Evolutionary conservation across 2,797 vertebrate species (phyloP).

Genomic region (Chloroceryle inda): DNA sequence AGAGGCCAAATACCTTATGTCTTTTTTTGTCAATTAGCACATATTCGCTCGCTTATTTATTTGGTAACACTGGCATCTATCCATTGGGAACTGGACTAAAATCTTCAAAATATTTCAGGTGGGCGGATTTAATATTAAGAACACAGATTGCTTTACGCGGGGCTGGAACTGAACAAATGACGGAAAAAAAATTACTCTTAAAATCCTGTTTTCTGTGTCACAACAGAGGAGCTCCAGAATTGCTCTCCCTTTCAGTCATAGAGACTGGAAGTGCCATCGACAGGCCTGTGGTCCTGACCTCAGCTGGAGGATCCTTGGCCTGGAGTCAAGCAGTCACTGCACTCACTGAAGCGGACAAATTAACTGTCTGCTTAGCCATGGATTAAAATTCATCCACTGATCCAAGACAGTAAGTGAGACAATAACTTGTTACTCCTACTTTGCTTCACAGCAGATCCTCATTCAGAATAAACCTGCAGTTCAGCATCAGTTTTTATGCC

Average conservation of each 20-base stretch:
- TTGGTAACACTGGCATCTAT: background rate
- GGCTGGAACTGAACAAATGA: background rate
- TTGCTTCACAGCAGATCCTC: background rate
- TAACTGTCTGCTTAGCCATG: conserved; percentile 33
- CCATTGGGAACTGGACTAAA: background rate
- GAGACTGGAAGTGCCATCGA: background rate
- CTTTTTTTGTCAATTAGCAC: background rate
- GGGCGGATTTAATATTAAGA: background rate
- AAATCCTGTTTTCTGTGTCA: background rate
- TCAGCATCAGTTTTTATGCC: background rate
- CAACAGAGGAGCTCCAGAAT: background rate
- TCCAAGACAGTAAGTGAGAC: conserved; percentile 34
- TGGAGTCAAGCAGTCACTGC: background rate
- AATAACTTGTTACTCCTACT: conserved; percentile 1
- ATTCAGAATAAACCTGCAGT: background rate
- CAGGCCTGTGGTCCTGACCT: background rate
- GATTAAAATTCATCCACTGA: conserved; percentile 33
- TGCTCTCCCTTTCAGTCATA: background rate
- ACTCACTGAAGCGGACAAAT: conserved; percentile 6
- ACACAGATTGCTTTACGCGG: background rate
- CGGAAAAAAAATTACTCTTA: background rate
- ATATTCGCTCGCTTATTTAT: background rate
- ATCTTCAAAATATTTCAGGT: background rate
- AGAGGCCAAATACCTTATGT: background rate
- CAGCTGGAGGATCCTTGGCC: background rate